These are phyloP conservation scores for Musca vetustissima DNA, from an alignment of 1,140 invertebrate species.

Conservation along the genomic window DNA sequence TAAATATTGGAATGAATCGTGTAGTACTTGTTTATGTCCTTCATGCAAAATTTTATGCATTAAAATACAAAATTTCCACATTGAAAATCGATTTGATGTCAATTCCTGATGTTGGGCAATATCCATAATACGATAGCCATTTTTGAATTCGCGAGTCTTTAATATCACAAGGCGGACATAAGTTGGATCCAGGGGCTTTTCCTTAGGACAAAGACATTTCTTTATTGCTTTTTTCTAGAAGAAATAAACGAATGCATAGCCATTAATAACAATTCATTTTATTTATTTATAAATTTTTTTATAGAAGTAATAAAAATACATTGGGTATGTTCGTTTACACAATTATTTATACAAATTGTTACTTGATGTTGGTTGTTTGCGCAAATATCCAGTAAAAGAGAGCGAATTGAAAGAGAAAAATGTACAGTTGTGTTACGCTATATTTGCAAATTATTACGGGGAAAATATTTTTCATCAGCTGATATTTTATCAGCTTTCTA, in stretches of 20 bases:
- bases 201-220: slow-evolving; percentile 11
- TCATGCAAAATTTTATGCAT: slow-evolving; percentile 18
- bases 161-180: background rate
- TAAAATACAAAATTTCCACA: slow-evolving; percentile 26
- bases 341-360: too few species aligned
- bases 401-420: too few species aligned
- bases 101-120: background rate
- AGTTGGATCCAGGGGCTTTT: slow-evolving; percentile 8
- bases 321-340: too few species aligned
- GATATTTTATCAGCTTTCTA: too few species aligned
- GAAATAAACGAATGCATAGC: background rate
- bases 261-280: too few species aligned
- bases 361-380: too few species aligned
- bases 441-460: too few species aligned
- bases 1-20: background rate
- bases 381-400: too few species aligned
- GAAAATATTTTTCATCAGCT: too few species aligned
- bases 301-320: too few species aligned
- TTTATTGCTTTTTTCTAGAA: slow-evolving; percentile 3
- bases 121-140: background rate
- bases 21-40: background rate
- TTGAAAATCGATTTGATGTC: background rate
- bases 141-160: background rate
- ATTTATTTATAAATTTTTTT: too few species aligned
- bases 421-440: too few species aligned